A percentile compares a stretch with the other conserved stretches of the same genome.
phyloP scores from a whole-genome alignment of 2,888 invertebrate species.

The Caenorhabditis afra region DNA sequence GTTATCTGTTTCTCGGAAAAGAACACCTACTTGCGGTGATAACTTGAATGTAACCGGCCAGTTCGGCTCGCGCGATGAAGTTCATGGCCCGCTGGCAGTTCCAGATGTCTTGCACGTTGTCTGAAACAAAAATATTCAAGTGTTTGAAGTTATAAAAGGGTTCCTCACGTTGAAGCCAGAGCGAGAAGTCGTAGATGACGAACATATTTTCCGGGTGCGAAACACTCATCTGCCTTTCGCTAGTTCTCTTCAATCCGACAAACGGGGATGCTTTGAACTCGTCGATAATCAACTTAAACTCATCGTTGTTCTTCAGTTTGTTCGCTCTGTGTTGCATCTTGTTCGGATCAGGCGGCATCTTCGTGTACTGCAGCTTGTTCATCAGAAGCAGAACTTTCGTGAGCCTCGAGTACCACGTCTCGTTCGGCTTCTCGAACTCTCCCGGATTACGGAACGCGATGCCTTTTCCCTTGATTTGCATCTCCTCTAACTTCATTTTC shows the following conservation, averaged over 20 bases:
- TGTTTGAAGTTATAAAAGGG: too few relatives aligned
- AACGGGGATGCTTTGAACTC: conserved; percentile 26
- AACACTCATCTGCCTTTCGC: conserved; percentile 6
- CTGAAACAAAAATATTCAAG: too few relatives aligned
- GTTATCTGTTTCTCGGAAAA: conserved; percentile 4
- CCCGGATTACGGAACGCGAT: conserved; percentile 41
- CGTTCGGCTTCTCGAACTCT: conserved; percentile 37
- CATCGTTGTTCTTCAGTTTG: conserved; percentile 19
- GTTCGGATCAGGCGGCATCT: conserved; percentile 9
- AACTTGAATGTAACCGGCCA: conserved; percentile 15
- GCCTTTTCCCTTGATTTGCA: conserved; percentile 23
- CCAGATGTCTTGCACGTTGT: conserved; percentile 45
- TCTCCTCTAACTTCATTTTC: conserved; percentile 31
- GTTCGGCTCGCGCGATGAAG: conserved; percentile 30
- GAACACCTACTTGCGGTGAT: conserved; percentile 36
- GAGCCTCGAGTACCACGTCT: conserved; percentile 37
- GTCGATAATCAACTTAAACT: conserved; percentile 20
- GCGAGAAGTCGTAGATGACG: conserved; percentile 46
- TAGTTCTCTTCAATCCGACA: conserved; percentile 18
- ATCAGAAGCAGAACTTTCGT: conserved; percentile 43
- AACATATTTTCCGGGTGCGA: conserved; percentile 35
- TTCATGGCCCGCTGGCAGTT: conserved; percentile 27
- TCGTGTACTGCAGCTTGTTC: conserved; percentile 39
- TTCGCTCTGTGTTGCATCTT: conserved; percentile 3
- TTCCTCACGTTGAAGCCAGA: conserved; percentile 54